Conservation (phyloP, 2,888 invertebrate species). For the Standfussiana lucernea region DNA sequence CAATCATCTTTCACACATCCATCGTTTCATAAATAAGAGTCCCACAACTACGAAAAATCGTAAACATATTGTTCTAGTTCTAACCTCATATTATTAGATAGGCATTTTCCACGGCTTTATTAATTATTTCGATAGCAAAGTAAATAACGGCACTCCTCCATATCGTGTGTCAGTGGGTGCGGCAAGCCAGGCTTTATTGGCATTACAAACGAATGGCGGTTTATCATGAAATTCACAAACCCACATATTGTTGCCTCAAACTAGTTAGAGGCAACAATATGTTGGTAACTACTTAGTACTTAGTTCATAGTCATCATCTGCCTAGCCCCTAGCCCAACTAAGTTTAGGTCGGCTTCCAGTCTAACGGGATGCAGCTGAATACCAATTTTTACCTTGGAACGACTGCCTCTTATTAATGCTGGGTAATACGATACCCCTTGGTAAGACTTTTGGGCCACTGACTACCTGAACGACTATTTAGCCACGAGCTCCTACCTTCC, state of each 20-base stretch:
- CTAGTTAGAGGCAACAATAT: no score
- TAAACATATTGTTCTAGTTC: not conserved
- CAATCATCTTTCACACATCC: not conserved
- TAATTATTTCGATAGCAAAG: slow-evolving; percentile 62
- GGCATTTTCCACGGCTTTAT: slow-evolving; percentile 39
- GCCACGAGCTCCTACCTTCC: not conserved
- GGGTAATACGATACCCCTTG: not conserved
- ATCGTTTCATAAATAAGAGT: not conserved
- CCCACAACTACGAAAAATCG: not conserved
- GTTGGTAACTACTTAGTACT: no score
- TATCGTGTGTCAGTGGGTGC: slow-evolving; percentile 55
- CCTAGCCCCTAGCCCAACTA: not conserved
- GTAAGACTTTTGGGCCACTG: not conserved
- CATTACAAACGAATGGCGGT: slow-evolving; percentile 34
- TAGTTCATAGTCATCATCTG: not conserved
- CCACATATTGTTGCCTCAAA: not conserved
- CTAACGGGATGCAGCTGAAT: not conserved
- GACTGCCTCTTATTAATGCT: not conserved
- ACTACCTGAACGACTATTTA: not conserved
- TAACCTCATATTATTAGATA: slow-evolving; percentile 1
- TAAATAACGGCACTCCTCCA: slow-evolving; percentile 61
- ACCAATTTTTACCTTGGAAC: not conserved
- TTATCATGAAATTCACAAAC: slow-evolving; percentile 56
- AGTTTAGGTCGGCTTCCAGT: not conserved
- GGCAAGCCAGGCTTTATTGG: slow-evolving; percentile 37